These are phyloP conservation scores for Styela plicata DNA, from an alignment of 23 tunicate species.

Conservation along the genomic window DNA sequence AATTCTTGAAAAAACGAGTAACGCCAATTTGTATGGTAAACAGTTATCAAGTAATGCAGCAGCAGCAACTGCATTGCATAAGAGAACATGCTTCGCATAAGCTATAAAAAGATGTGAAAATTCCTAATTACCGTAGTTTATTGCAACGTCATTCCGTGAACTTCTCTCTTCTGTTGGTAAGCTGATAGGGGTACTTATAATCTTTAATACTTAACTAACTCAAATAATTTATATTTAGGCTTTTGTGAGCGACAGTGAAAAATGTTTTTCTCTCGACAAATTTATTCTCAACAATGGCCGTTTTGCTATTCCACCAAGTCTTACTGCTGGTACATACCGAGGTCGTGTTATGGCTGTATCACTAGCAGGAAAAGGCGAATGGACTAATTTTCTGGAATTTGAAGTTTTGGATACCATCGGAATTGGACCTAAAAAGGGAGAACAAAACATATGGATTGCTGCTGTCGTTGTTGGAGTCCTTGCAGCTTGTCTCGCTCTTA, in stretches of 20 bases:
- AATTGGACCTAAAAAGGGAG: not conserved
- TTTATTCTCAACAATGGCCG: not conserved
- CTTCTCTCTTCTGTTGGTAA: no score
- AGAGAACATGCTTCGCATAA: no score
- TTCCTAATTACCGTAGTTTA: no score
- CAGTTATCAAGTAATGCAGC: no score
- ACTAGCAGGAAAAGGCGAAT: slow-evolving; percentile 43
- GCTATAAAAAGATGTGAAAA: no score
- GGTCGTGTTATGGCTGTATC: slow-evolving; percentile 43
- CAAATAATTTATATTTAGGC: not conserved
- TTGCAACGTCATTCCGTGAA: no score
- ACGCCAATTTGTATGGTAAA: no score
- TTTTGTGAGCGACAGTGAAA: not conserved
- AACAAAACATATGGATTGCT: slow-evolving; percentile 2
- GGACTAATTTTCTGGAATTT: slow-evolving; percentile 20
- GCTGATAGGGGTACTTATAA: no score
- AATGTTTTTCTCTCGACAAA: slow-evolving; percentile 15
- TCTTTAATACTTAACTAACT: no score
- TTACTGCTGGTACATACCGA: slow-evolving; percentile 36
- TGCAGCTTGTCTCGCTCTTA: not conserved
- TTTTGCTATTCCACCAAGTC: not conserved
- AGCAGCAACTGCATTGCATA: no score
- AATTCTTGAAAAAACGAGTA: no score
- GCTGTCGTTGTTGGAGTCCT: slow-evolving; percentile 1
- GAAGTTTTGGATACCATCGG: slow-evolving; percentile 14